Conservation (phyloP, 1,140 invertebrate species). For the Drosophila busckii region DNA sequence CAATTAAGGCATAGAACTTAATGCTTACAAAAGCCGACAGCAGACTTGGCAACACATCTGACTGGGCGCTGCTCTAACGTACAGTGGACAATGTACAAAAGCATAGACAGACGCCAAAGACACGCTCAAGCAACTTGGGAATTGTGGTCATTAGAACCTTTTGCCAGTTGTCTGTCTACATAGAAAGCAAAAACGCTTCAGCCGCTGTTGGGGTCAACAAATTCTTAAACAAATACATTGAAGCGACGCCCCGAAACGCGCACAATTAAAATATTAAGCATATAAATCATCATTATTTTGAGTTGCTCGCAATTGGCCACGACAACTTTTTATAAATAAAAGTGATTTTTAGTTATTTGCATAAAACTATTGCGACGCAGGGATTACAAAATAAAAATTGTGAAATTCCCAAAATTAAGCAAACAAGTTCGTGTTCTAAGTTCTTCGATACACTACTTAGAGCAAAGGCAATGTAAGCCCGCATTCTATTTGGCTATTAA, state of each 20-base stretch:
- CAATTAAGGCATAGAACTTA: constrained; percentile 75
- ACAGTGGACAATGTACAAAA: constrained; percentile 3
- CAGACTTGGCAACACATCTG: too few species aligned
- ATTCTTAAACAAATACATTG: constrained; percentile 57
- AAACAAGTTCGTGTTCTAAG: constrained; percentile 35
- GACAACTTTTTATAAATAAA: too few species aligned
- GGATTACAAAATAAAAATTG: constrained; percentile 15
- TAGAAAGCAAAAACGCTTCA: constrained; percentile 55
- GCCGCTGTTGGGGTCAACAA: constrained; percentile 66
- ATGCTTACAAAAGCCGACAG: constrained; percentile 36
- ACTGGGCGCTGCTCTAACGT: too few species aligned
- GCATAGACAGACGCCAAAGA: constrained; percentile 31
- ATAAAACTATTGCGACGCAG: constrained; percentile 63
- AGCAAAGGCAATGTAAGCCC: too few species aligned
- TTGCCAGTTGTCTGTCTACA: constrained; percentile 11
- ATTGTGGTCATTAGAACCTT: constrained; percentile 60
- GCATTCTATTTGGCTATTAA: too few species aligned
- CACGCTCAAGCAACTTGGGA: constrained; percentile 50
- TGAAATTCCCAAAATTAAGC: constrained; percentile 25
- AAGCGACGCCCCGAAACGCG: constrained; percentile 7
- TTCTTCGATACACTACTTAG: too few species aligned
- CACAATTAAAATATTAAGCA: constrained; percentile 54
- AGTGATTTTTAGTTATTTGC: constrained; percentile 39
- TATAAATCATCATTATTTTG: constrained; percentile 65
- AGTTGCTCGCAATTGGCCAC: background rate